Conservation (phyloP, 2,113 vertebrate species). For the Thinocorus orbignyianus region DNA sequence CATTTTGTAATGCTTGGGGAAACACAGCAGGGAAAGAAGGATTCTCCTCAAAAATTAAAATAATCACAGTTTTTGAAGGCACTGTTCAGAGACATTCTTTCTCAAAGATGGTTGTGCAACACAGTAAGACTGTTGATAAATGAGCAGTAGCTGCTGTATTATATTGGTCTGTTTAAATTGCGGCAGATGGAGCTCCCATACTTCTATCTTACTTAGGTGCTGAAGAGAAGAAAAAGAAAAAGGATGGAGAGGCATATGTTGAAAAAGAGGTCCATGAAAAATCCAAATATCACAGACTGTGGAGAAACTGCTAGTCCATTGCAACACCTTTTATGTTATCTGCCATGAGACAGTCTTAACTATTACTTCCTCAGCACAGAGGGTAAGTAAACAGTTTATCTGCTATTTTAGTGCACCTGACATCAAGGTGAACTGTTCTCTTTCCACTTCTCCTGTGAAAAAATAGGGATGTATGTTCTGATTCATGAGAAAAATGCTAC, state of each 20-base stretch:
- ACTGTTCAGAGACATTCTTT: neutral
- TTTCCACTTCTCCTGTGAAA: neutral
- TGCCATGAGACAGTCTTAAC: neutral
- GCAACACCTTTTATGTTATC: neutral
- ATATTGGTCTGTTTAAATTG: neutral
- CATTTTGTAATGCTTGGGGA: neutral
- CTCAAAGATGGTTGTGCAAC: neutral
- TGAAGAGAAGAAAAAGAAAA: neutral
- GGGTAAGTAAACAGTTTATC: neutral
- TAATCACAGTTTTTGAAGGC: neutral
- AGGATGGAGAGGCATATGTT: neutral
- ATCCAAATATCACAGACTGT: neutral
- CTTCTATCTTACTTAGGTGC: neutral
- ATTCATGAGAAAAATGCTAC: neutral
- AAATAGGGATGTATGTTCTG: neutral
- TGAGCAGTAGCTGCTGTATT: neutral
- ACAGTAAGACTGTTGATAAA: neutral
- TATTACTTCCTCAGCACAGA: neutral
- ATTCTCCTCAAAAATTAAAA: neutral
- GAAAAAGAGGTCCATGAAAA: neutral
- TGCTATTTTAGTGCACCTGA: neutral
- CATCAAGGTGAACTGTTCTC: neutral
- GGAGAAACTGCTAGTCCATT: neutral
- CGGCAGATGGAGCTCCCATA: neutral
- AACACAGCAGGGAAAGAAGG: neutral